Percentiles rank a stretch among this genome's conserved stretches.
Conservation (phyloP, 1,140 invertebrate genomes). For the Monochamus saltuarius region DNA sequence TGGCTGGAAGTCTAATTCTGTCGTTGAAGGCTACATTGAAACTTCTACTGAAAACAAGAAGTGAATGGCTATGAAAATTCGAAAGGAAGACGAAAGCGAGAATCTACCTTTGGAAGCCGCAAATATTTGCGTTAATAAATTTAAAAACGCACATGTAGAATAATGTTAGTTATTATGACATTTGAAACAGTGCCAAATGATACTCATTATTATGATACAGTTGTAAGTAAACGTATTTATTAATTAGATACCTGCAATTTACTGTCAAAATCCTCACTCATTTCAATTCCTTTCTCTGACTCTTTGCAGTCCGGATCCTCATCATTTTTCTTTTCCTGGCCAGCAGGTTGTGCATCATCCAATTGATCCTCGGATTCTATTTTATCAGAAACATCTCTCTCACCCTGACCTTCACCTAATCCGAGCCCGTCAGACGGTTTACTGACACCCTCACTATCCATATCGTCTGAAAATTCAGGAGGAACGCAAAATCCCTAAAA, state of each 20-base stretch:
- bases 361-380: slow-evolving; percentile 93
- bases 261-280: slow-evolving; percentile 90
- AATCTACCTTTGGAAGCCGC: no score
- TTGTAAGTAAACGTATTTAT: neutral
- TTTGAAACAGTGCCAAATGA: neutral
- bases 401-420: slow-evolving; percentile 88
- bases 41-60: no score
- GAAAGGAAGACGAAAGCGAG: no score
- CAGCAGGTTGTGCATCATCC: slow-evolving; percentile 80
- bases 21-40: no score
- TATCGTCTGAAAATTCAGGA: slow-evolving; percentile 73
- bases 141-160: neutral
- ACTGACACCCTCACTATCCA: slow-evolving; percentile 59
- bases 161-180: neutral
- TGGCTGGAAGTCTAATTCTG: no score
- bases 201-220: neutral
- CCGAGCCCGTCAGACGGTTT: slow-evolving; percentile 73
- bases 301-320: slow-evolving; percentile 82
- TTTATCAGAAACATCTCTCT: slow-evolving; percentile 91
- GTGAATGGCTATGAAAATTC: no score
- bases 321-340: slow-evolving; percentile 67
- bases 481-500: slow-evolving; percentile 59
- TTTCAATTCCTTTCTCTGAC: slow-evolving; percentile 92
- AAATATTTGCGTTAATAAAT: neutral
- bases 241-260: slow-evolving; percentile 58